Evolutionary conservation across 2,888 invertebrate genomes (phyloP), one percentile per base, ranked within the genome.

Genomic region (Sinhomidia bicolor): DNA sequence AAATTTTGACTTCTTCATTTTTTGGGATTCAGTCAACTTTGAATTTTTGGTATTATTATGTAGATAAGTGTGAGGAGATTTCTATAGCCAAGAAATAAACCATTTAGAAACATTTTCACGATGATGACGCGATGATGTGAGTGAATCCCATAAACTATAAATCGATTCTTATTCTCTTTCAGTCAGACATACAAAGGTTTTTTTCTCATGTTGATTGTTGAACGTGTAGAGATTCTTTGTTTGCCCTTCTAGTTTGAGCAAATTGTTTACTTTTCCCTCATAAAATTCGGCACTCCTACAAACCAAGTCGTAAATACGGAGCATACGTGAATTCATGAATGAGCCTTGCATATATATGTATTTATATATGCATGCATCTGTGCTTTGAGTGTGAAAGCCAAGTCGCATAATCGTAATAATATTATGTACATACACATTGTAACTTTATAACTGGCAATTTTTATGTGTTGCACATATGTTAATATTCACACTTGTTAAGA

Each of bases 241-340:
- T 92, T 91, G 92, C 89, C 88, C 90, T 90, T 90, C 90, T 90
- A 92, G 90, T 92, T 92, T 89, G 91, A 92, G 80, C 91, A 90
- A 89, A 90, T 90, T 91, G 92, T 92, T 91, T 92, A 89, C 91
- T 86, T 90, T 91, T 90, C 90, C 90, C 90, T 90, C 90, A 90
- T 90, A n/a, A 89, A 90, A 90, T 90, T 89, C 85, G 91, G 89
- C 89, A 89, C 85, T 85, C 85, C 68, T 85, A 20, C n/a, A 14
- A 78, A 17, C 32, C 29, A 78, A 54, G 78, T 47, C 32, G n/a
- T 54, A 78, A 47, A 54, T 65, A 29, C 3, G 14, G n/a, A 1
- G 9, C 9, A 9, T 17, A n/a, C n/a, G 26, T 17, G 17, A 5
- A 76, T 57, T 26, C 78, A 78, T 57, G 54, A 26, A n/a, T 54